Percentiles rank a stretch among this genome's conserved stretches.
Conservation (phyloP, 2,888 invertebrate genomes). For the Myopa testacea region DNA sequence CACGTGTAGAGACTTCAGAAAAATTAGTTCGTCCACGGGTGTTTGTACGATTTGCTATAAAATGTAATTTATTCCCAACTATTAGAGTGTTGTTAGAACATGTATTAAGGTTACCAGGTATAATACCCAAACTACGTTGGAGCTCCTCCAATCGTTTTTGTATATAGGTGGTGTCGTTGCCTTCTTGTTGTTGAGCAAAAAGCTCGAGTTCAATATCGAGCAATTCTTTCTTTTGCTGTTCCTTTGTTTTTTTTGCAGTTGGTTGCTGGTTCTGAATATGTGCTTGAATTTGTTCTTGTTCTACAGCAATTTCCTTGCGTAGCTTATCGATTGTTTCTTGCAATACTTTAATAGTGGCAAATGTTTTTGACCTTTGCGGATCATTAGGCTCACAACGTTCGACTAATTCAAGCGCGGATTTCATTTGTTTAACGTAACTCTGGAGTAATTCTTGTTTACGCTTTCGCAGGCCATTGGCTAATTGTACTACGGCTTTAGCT, state of each 20-base stretch:
- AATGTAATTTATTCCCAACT: constrained; percentile 49
- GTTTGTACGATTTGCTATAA: constrained; percentile 48
- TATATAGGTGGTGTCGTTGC: constrained; percentile 86
- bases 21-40: constrained; percentile 60
- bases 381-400: constrained; percentile 80
- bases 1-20: constrained; percentile 69
- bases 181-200: constrained; percentile 87
- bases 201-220: constrained; percentile 92
- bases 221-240: constrained; percentile 88
- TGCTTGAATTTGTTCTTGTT: constrained; percentile 67
- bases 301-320: constrained; percentile 65
- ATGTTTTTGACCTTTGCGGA: constrained; percentile 80
- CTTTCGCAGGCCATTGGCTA: constrained; percentile 84
- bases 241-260: constrained; percentile 75
- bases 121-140: constrained; percentile 64
- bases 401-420: constrained; percentile 82
- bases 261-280: constrained; percentile 64
- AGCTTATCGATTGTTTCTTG: constrained; percentile 82
- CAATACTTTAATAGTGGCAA: constrained; percentile 84
- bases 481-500: constrained; percentile 79
- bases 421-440: constrained; percentile 90
- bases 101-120: constrained; percentile 44
- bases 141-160: constrained; percentile 83
- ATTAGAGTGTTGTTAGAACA: neutral
- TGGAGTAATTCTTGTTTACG: constrained; percentile 88